Evolutionary conservation across 1,140 invertebrate species (phyloP).

Genomic region (Halictus rubicundus): DNA sequence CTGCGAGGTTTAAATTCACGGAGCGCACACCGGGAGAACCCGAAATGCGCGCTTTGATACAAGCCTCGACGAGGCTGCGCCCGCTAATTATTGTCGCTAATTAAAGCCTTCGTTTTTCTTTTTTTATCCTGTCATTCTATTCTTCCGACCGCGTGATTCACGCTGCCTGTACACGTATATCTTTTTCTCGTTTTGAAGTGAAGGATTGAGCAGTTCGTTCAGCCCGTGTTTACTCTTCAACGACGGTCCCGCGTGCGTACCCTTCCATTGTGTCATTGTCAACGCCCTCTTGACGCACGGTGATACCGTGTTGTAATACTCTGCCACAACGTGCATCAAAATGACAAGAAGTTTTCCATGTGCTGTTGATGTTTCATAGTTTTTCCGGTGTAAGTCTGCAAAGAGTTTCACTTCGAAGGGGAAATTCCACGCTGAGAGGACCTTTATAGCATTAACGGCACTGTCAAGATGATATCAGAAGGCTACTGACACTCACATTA

Average conservation of each 20-base stretch:
- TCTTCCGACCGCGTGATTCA: not conserved
- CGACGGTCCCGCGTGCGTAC: not conserved
- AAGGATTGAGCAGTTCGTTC: slow-evolving; percentile 7
- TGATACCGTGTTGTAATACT: not conserved
- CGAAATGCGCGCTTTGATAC: slow-evolving; percentile 49
- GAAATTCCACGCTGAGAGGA: too few species aligned
- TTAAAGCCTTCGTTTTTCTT: slow-evolving; percentile 35
- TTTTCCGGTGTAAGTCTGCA: too few species aligned
- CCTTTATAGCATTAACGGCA: too few species aligned
- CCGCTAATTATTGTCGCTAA: slow-evolving; percentile 61
- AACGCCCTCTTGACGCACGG: not conserved
- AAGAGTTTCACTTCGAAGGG: too few species aligned
- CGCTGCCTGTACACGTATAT: too few species aligned
- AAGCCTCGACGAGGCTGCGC: slow-evolving; percentile 36
- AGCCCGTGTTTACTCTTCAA: not conserved
- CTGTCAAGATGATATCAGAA: too few species aligned
- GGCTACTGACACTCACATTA: too few species aligned
- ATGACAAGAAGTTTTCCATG: not conserved
- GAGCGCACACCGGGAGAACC: not conserved
- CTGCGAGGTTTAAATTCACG: slow-evolving; percentile 22
- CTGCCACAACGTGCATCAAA: not conserved
- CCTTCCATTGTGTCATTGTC: slow-evolving; percentile 2
- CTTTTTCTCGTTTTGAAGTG: not conserved
- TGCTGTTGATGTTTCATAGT: too few species aligned
- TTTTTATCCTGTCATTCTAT: not conserved